Evolutionary conservation across 2,888 invertebrate genomes (phyloP), one percentile per base, ranked within the genome.

Genomic region (Nudaria mundana): DNA sequence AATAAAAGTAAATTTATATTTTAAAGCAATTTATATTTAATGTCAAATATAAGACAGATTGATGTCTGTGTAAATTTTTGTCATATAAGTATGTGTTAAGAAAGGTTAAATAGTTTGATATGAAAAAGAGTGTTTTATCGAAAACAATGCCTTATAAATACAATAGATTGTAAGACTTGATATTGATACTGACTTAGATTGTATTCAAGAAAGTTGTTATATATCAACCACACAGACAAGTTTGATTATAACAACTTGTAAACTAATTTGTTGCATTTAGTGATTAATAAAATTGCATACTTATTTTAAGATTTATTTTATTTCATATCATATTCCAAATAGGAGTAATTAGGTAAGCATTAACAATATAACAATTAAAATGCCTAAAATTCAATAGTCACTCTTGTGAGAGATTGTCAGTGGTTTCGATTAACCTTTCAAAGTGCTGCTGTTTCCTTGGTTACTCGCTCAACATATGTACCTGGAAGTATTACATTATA

Each of bases 191-290:
- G 85, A 87, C 76, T 75, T 83, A 85, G 80, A 71, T n/a, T 77
- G 69, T 86, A 83, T 68, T 70, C 66, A 55, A 70, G 64, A 60
- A 72, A 66, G 79, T 81, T 83, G 82, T 80, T 80, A 71, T n/a
- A n/a, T 70, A 61, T 79, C 76, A 72, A 70, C 73, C 72, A 76
- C 73, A 68, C 67, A 66, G 60, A 67, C 65, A 59, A 71, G 71
- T 69, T 76, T 76, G 77, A 79, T 75, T 64, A 71, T 76, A 76
- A 68, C 83, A 81, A 83, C 82, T 77, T 64, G 64, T 78, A 77
- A 81, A 79, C 76, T 86, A 81, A 85, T 86, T 82, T 86, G 87
- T 87, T 88, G 87, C 88, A 88, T 87, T 87, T 88, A 87, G 87
- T 81, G 81, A 84, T 71, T 79, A 86, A 85, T 85, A 83, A 86